phyloP scores from a whole-genome alignment of 2,113 vertebrate species.

The Cyphomyrus discorhynchus region DNA sequence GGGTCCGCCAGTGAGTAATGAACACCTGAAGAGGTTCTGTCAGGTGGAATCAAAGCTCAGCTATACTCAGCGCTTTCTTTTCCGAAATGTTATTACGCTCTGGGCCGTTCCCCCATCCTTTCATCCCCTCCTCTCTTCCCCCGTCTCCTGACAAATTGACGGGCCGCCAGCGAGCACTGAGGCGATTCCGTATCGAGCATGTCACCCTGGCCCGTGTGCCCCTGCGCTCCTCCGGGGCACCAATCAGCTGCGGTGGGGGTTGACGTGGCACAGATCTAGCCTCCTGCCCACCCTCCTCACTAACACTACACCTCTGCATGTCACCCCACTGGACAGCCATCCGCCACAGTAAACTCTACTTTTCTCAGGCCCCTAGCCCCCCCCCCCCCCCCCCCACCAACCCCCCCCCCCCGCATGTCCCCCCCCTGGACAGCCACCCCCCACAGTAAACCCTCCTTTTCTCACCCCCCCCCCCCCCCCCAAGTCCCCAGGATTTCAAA shows the following conservation, averaged over 20 bases:
- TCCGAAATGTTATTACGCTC: conserved; percentile 69
- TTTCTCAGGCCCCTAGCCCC: neutral
- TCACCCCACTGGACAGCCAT: neutral
- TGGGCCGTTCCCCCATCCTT: conserved; percentile 41
- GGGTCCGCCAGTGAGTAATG: conserved; percentile 80
- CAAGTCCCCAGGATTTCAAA: neutral
- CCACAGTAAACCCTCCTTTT: neutral
- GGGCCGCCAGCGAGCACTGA: conserved; percentile 60
- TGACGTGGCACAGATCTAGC: neutral
- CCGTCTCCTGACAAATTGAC: conserved; percentile 65
- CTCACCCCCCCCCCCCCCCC: neutral
- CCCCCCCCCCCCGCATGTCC: neutral
- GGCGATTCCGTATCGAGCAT: conserved; percentile 31
- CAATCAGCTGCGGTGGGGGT: neutral
- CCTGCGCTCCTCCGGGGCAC: conserved; percentile 6
- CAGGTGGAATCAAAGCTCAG: conserved; percentile 75
- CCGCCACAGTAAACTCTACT: neutral
- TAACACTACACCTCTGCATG: neutral
- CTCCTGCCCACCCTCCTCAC: neutral
- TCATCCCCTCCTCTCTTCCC: conserved; percentile 20
- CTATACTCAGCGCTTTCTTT: conserved; percentile 74
- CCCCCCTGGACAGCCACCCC: neutral
- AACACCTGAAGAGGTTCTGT: conserved; percentile 79
- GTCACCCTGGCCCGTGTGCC: conserved; percentile 3
- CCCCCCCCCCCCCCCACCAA: neutral